These are phyloP conservation scores for Lasioglossum vierecki DNA, from an alignment of 2,888 invertebrate genomes.

Conservation along the genomic window DNA sequence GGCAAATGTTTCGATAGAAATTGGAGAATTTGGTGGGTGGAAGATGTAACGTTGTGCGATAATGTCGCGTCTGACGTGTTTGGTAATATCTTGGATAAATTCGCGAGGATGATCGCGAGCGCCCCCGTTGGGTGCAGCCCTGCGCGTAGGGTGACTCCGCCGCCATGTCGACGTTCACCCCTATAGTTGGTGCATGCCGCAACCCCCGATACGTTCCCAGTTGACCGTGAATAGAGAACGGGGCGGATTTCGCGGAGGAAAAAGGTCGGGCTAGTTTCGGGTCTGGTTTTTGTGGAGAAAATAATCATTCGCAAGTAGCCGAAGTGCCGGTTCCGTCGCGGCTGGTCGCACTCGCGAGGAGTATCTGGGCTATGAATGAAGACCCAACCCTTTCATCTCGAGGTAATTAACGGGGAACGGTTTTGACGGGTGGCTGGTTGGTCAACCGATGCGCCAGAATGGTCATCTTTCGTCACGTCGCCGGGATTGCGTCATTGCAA, in stretches of 20 bases:
- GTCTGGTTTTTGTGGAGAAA: slow-evolving; percentile 2
- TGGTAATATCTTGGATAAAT: neutral
- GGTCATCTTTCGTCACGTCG: slow-evolving; percentile 43
- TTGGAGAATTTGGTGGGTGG: neutral
- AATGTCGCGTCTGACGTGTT: neutral
- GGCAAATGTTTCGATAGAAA: neutral
- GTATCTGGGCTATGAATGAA: slow-evolving; percentile 91
- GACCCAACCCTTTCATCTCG: slow-evolving; percentile 93
- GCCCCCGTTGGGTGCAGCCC: slow-evolving; percentile 54
- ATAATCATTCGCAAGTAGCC: neutral
- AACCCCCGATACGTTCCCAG: slow-evolving; percentile 57
- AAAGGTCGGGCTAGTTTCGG: neutral
- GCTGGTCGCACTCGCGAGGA: slow-evolving; percentile 68
- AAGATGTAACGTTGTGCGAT: neutral
- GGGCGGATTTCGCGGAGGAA: slow-evolving; percentile 17
- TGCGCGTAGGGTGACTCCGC: slow-evolving; percentile 56
- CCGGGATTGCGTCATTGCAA: slow-evolving; percentile 57
- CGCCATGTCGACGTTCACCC: slow-evolving; percentile 69
- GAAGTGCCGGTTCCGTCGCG: slow-evolving; percentile 32
- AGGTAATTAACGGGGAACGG: slow-evolving; percentile 86
- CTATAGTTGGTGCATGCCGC: slow-evolving; percentile 62
- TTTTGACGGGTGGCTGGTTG: slow-evolving; percentile 21
- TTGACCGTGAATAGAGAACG: slow-evolving; percentile 52
- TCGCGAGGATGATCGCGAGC: neutral
- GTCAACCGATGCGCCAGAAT: slow-evolving; percentile 41